phyloP scores from a whole-genome alignment of 1,140 invertebrate species.

The Leguminivora glycinivorella region DNA sequence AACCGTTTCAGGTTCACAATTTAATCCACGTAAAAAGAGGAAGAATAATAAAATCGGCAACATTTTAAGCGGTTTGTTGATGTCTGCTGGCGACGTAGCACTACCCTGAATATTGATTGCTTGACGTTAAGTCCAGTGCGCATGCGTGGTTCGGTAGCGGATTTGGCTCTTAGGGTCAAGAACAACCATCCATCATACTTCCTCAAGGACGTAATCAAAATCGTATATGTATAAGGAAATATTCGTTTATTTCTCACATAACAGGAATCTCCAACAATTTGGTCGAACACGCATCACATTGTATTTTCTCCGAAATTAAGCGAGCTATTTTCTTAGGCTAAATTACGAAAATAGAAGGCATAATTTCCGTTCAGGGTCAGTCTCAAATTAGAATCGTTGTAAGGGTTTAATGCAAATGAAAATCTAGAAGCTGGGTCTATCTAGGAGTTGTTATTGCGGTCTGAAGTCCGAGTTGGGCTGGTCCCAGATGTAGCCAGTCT shows the following conservation, averaged over 20 bases:
- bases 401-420: conserved; percentile 26
- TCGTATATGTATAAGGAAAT: conserved; percentile 40
- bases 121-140: conserved; percentile 43
- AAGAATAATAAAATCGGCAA: conserved; percentile 49
- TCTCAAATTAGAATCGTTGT: conserved; percentile 66
- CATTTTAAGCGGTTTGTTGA: conserved; percentile 65
- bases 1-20: conserved; percentile 71
- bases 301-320: conserved; percentile 22
- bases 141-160: conserved; percentile 55
- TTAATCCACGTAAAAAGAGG: conserved; percentile 46
- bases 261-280: conserved; percentile 56
- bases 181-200: conserved; percentile 30
- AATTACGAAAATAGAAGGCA: conserved; percentile 71
- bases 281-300: conserved; percentile 44
- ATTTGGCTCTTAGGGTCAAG: conserved; percentile 33
- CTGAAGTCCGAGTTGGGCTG: conserved; percentile 84
- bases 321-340: conserved; percentile 51
- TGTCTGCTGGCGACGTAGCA: conserved; percentile 44
- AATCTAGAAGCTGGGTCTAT: background rate
- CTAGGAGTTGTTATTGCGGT: conserved; percentile 49
- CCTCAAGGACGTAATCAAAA: conserved; percentile 55
- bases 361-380: conserved; percentile 73
- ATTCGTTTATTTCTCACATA: conserved; percentile 55
- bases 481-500: conserved; percentile 93
- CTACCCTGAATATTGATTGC: conserved; percentile 64